Base-by-base conservation (phyloP, 1,140 invertebrate genomes). In the Mercenaria mercenaria region DNA sequence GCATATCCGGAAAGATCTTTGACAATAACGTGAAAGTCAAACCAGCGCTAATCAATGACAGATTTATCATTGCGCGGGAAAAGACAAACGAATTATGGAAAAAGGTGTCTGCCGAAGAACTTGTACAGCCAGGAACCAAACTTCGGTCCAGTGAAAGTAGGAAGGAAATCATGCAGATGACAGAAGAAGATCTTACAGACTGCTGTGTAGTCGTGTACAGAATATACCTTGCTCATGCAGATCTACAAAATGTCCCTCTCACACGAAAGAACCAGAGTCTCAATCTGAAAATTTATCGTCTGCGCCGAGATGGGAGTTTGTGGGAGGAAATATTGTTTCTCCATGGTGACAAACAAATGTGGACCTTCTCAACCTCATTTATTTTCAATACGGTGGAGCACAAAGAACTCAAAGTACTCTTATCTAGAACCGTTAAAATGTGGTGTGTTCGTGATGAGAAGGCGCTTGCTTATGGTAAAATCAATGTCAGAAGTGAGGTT, bases 11-110 rank as follows among this genome's bases (percentile, higher is more conserved):
- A n/a, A 84, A 80, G 26, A 67, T 95, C 23, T 83, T 95, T n/a
- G 95, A 94, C 80, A 94, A 95, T 83, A 94, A 95, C 86, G 95
- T 96, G 69, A 93, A 95, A 15, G 92, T 96, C 26, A 96, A 95
- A 26, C 84, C 84, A 39, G 47, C 69, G 13, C 23, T 69, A 87
- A 76, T 87, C 26, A 87, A 59, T 41, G 64, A 87, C 29, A 74
- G 52, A 20, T 87, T 87, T 61, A 47, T 76, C 0, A 41, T 76
- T n/a, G 84, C 84, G 6, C 47, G 47, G 37, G 69, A 87, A 32
- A 76, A 47, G 37, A 87, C 84, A 43, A 52, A 52, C 41, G 67
- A 76, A 18, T 34, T 87, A 26, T 87, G 84, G 84, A 87, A 87
- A 43, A 23, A 34, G 4, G 72, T 87, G 0, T 76, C 72, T 10